phyloP scores from a whole-genome alignment of 1,140 invertebrate genomes.

The Platorchestia sp. region DNA sequence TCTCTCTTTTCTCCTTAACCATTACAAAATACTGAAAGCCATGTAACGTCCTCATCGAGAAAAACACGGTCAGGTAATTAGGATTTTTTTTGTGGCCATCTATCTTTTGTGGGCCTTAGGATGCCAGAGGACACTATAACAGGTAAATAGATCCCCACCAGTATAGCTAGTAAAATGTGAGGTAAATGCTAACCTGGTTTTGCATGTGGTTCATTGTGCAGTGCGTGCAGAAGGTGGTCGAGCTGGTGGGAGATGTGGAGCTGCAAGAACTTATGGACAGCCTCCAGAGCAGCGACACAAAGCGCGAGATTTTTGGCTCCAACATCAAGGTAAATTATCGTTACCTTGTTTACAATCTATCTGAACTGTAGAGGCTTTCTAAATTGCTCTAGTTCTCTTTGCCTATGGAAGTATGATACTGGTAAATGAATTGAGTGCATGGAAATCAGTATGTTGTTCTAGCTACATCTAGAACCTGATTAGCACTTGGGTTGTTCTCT shows the following conservation, averaged over 20 bases:
- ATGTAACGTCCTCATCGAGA: too few species aligned
- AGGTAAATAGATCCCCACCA: too few species aligned
- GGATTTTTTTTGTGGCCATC: too few species aligned
- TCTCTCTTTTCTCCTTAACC: too few species aligned
- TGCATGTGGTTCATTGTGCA: conserved; percentile 35
- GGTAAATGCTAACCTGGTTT: too few species aligned
- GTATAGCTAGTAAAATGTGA: too few species aligned
- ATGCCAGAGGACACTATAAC: too few species aligned
- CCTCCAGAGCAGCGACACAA: conserved; percentile 37
- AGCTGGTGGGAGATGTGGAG: conserved; percentile 62
- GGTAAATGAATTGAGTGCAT: not conserved
- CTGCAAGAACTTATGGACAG: conserved; percentile 56
- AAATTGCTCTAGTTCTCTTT: too few species aligned
- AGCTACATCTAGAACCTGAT: not conserved
- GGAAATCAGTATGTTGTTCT: not conserved
- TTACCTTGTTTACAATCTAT: not conserved
- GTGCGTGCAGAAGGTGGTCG: conserved; percentile 63
- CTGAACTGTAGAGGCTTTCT: too few species aligned
- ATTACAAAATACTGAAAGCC: too few species aligned
- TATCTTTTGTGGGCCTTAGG: too few species aligned
- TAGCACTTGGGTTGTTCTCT: not conserved
- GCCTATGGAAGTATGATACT: not conserved
- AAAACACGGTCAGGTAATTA: too few species aligned
- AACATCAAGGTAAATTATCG: conserved; percentile 60
- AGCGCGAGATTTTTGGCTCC: conserved; percentile 62